Percentiles rank a stretch among this genome's conserved stretches.
Conservation (phyloP, 2,888 invertebrate species). For the Nymphalis urticae region DNA sequence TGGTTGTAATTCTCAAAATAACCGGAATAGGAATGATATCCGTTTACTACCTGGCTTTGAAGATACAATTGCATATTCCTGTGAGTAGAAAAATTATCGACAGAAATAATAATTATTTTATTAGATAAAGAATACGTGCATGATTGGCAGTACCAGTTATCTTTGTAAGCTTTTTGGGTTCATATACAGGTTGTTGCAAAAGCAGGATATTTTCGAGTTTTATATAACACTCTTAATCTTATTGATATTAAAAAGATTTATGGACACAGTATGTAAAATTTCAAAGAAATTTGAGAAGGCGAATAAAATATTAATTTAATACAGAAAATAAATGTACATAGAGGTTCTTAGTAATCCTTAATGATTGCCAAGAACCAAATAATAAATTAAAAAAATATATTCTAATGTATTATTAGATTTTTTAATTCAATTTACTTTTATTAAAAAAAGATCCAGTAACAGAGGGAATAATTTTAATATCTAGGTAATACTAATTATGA, state of each 20-base stretch:
- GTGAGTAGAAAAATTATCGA: constrained; percentile 29
- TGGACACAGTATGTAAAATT: background rate
- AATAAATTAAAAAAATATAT: too few relatives aligned
- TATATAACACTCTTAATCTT: too few relatives aligned
- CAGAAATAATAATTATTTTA: constrained; percentile 34
- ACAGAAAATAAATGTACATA: background rate
- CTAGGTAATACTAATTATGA: background rate
- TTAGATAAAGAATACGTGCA: constrained; percentile 61
- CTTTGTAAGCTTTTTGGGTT: constrained; percentile 36
- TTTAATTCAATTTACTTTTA: too few relatives aligned
- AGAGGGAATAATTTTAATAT: too few relatives aligned
- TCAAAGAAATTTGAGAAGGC: background rate
- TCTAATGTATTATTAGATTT: too few relatives aligned
- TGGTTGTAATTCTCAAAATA: too few relatives aligned
- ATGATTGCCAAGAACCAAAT: background rate
- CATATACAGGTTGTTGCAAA: constrained; percentile 43
- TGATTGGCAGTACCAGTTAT: constrained; percentile 51
- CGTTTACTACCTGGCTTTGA: background rate
- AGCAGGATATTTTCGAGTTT: background rate
- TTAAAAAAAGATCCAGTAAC: too few relatives aligned
- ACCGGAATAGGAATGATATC: too few relatives aligned
- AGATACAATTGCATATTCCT: background rate
- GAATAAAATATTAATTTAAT: too few relatives aligned
- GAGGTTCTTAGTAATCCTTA: too few relatives aligned
- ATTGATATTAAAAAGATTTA: too few relatives aligned